These are phyloP conservation scores for Eptatretus burgeri DNA, from an alignment of 2,113 vertebrate species.

Conservation along the genomic window DNA sequence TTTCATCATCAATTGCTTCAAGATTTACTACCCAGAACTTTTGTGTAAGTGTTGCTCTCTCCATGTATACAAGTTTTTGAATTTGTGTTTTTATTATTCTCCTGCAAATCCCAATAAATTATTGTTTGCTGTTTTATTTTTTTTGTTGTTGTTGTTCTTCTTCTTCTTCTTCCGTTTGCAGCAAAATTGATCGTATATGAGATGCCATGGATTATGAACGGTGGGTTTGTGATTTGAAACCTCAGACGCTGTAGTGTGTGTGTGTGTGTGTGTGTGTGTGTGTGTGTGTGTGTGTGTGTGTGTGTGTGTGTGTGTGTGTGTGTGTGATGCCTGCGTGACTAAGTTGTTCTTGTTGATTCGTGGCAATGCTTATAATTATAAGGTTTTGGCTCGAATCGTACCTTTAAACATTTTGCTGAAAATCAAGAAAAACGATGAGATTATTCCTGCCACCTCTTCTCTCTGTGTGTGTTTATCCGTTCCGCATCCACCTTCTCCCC, in stretches of 20 bases:
- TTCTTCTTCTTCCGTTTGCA: conserved; percentile 19
- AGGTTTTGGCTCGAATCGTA: neutral
- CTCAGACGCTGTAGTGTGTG: neutral
- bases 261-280: neutral
- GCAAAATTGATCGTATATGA: conserved; percentile 92
- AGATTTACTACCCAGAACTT: conserved; percentile 83
- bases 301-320: neutral
- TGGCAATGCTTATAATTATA: neutral
- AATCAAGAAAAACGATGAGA: neutral
- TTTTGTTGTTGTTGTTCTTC: no score
- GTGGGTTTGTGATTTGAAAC: conserved; percentile 20
- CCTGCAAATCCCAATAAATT: no score
- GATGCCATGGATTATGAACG: conserved; percentile 98
- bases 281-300: conserved; percentile 1
- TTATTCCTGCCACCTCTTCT: conserved; percentile 2
- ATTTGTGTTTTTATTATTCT: no score
- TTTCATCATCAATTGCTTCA: conserved; percentile 74
- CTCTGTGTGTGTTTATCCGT: conserved; percentile 7
- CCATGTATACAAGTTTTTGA: no score
- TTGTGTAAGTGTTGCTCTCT: conserved; percentile 40
- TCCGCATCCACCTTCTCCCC: conserved; percentile 9
- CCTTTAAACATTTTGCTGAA: neutral
- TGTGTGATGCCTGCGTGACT: neutral
- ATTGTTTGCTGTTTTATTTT: neutral
- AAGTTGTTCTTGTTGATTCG: no score